Percentiles rank a stretch among this genome's conserved stretches.
These are phyloP conservation scores for Xenops minutus DNA, from an alignment of 2,797 vertebrate species.

Conservation along the genomic window DNA sequence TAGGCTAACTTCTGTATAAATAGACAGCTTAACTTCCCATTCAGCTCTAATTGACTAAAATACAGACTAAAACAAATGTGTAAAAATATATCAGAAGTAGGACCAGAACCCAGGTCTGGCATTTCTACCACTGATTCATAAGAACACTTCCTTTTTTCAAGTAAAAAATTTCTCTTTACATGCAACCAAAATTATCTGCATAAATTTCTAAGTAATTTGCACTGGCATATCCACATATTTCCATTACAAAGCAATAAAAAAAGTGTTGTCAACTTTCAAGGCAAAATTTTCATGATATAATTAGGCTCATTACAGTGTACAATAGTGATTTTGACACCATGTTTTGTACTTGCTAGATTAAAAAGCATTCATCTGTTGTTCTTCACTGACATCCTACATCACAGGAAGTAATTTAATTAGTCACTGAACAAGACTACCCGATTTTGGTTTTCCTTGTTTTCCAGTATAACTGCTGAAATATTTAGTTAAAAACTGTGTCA, in stretches of 20 bases:
- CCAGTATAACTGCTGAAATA: background rate
- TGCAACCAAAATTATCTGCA: slow-evolving; percentile 8
- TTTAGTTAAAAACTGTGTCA: background rate
- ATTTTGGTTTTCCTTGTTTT: background rate
- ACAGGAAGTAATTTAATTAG: slow-evolving; percentile 1
- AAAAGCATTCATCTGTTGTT: slow-evolving; percentile 26
- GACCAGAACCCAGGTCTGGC: slow-evolving; percentile 29
- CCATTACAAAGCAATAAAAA: slow-evolving; percentile 48
- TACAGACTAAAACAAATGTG: slow-evolving; percentile 34
- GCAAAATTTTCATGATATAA: slow-evolving; percentile 1
- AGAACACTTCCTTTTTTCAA: slow-evolving; percentile 57
- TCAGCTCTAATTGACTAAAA: background rate
- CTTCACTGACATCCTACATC: background rate
- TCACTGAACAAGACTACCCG: background rate
- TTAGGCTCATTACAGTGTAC: background rate
- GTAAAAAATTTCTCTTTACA: slow-evolving; percentile 36
- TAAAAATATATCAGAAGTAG: slow-evolving; percentile 60
- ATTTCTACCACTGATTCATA: slow-evolving; percentile 46
- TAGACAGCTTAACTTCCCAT: background rate
- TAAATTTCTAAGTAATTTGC: slow-evolving; percentile 13
- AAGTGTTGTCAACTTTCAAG: slow-evolving; percentile 14
- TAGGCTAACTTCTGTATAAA: slow-evolving; percentile 17
- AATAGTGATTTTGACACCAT: background rate
- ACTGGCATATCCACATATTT: background rate
- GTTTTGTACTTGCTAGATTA: background rate